Evolutionary conservation across 2,113 vertebrate genomes (phyloP), one percentile per base, ranked within the genome.

Genomic region (Cairina moschata): DNA sequence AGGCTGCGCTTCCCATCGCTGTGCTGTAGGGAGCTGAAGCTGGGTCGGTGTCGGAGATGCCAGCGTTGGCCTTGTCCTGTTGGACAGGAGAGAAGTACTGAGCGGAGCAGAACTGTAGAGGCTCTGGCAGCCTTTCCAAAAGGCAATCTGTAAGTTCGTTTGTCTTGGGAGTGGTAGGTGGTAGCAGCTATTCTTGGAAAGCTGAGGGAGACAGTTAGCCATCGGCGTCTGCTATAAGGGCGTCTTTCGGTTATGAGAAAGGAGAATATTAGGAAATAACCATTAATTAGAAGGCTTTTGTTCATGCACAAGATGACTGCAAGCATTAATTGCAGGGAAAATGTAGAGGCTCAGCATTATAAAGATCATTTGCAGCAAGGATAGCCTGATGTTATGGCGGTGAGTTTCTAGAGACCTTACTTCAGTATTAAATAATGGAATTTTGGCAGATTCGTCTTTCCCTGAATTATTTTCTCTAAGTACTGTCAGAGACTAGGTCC

Each of bases 171-270:
- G 31, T 9, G n/a, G 80, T 62, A 34, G 48, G 86, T 56, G 55
- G 56, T 52, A 68, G 82, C 75, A 69, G 91, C 87, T 82, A 6
- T 87, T 92, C 89, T 44, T 71, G 76, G 88, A 46, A 88, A 59
- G 75, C 91, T 32, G 71, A 83, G 50, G 90, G 84, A 85, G 65
- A 63, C 79, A 83, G 21, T 59, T 86, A 73, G 91, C 85, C 92
- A 77, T 77, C 79, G 48, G 77, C 5, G 0, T 75, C 63, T 56
- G 81, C 62, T 56, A 12, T 54, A 90, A 93, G 88, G 69, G 36
- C 60, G 56, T 69, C 69, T 81, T 76, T 68, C 25, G 31, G 25
- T 74, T 62, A 11, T 11, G 22, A 79, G 69, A 67, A 71, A 68
- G 29, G 48, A 88, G 78, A 85, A 36, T 80, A 52, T 71, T 65